Evolutionary conservation across 2,797 vertebrate species (phyloP), one percentile per base, ranked within the genome.

Genomic region (Acanthurus tractus): DNA sequence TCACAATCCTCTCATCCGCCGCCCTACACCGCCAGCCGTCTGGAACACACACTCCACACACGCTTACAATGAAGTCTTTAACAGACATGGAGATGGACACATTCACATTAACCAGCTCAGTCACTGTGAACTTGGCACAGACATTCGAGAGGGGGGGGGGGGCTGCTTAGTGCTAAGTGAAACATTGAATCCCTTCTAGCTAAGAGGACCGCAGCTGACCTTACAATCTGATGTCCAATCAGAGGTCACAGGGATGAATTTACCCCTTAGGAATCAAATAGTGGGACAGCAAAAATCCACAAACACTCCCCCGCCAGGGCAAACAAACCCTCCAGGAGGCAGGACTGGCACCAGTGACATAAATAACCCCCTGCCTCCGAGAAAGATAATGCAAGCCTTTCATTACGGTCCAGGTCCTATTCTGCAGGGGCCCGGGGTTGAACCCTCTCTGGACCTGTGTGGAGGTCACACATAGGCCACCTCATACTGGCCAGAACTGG

Each of bases 331-430:
- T 68, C 48, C 61, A 70, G 82, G 63, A 79, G 72, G 54, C 68
- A 57, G 42, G 42, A 69, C 72, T 68, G 79, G 81, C 74, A 85
- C 64, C 63, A 73, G 71, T 76, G 76, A 78, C 79, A 84, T 42
- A 76, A 87, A 86, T 50, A 78, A 61, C 67, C 71, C 73, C 62
- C 69, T 12, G 62, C 63, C 82, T 70, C 61, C 18, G 45, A 78
- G 63, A 70, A 70, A 67, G 66, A 90, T 87, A 92, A 91, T 82
- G 74, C 61, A 23, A 69, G 66, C 74, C 82, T 91, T 89, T 93
- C 86, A 86, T 91, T 58, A 2, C 18, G 13, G 42, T 84, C 83
- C 82, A 84, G 81, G 79, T 76, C 63, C 73, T 64, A 59, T 77
- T 83, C 86, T 82, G 70, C 49, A 68, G 15, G 55, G 76, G 72